Conservation (phyloP, 2,888 invertebrate genomes). For the Hypomecis atomaria region DNA sequence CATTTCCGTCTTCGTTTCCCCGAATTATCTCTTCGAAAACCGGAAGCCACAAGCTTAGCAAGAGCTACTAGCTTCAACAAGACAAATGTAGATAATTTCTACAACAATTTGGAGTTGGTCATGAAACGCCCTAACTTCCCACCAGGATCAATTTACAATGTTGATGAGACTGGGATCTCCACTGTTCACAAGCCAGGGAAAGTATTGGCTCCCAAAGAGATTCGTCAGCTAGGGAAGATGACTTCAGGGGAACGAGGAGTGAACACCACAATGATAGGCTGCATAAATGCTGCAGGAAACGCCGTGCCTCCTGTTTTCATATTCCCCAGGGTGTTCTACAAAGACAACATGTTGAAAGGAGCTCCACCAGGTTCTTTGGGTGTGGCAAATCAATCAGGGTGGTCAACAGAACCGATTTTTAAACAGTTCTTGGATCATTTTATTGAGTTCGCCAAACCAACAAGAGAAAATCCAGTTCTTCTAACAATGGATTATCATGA, state of each 20-base stretch:
- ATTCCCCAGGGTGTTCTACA: slow-evolving; percentile 32
- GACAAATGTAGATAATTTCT: too few species aligned
- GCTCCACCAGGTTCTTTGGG: slow-evolving; percentile 42
- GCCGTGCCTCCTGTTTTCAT: slow-evolving; percentile 20
- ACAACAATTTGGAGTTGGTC: too few species aligned
- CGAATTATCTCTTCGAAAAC: slow-evolving; percentile 1
- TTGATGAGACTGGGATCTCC: too few species aligned
- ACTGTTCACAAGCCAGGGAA: slow-evolving; percentile 37
- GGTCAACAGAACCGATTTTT: slow-evolving; percentile 46
- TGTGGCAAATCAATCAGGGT: slow-evolving; percentile 45
- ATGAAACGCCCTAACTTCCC: too few species aligned
- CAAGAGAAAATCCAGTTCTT: slow-evolving; percentile 39
- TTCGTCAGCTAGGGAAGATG: slow-evolving; percentile 31
- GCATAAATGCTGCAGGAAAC: slow-evolving; percentile 28
- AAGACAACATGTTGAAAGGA: slow-evolving; percentile 43
- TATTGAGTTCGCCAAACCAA: slow-evolving; percentile 32
- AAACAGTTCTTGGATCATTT: slow-evolving; percentile 39
- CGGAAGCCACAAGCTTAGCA: too few species aligned
- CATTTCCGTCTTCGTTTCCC: slow-evolving; percentile 1
- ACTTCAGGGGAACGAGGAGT: slow-evolving; percentile 26
- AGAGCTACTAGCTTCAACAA: too few species aligned
- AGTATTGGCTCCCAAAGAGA: slow-evolving; percentile 35
- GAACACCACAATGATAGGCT: slow-evolving; percentile 24
- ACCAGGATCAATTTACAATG: too few species aligned
- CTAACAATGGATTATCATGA: slow-evolving; percentile 54